phyloP scores from a whole-genome alignment of 2,113 vertebrate species.

The Chaenogobius annularis region DNA sequence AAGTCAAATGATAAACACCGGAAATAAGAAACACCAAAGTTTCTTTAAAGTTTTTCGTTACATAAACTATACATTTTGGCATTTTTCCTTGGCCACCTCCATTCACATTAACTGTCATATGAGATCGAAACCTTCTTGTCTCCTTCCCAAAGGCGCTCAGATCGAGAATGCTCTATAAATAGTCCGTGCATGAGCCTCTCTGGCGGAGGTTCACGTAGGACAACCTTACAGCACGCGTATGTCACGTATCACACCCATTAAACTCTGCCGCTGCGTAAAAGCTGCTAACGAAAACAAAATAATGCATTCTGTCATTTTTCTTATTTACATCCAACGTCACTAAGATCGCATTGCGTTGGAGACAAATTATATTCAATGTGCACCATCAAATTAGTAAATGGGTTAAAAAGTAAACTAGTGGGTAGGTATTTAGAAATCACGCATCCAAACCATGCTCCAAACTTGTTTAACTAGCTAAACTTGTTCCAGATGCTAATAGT shows the following conservation, averaged over 20 bases:
- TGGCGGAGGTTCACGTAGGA: background rate
- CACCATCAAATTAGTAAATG: background rate
- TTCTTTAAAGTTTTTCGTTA: too few species aligned
- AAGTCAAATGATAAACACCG: too few species aligned
- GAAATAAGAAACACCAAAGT: too few species aligned
- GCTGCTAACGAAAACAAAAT: background rate
- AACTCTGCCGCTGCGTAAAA: background rate
- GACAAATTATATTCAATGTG: background rate
- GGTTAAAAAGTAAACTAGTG: background rate
- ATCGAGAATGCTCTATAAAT: background rate
- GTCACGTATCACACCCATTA: background rate
- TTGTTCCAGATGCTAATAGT: background rate
- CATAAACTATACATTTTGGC: too few species aligned
- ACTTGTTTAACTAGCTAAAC: background rate
- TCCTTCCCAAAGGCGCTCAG: background rate
- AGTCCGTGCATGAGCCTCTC: background rate
- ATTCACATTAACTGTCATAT: background rate
- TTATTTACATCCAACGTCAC: background rate
- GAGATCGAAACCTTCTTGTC: background rate
- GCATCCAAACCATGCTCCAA: too few species aligned
- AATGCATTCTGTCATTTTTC: background rate
- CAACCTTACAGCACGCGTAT: background rate
- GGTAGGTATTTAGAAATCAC: background rate
- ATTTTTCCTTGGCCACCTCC: background rate
- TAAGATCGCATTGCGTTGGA: background rate